These are phyloP conservation scores for Chrysochloris asiatica DNA, from an alignment of 2,113 vertebrate genomes.

Conservation along the genomic window DNA sequence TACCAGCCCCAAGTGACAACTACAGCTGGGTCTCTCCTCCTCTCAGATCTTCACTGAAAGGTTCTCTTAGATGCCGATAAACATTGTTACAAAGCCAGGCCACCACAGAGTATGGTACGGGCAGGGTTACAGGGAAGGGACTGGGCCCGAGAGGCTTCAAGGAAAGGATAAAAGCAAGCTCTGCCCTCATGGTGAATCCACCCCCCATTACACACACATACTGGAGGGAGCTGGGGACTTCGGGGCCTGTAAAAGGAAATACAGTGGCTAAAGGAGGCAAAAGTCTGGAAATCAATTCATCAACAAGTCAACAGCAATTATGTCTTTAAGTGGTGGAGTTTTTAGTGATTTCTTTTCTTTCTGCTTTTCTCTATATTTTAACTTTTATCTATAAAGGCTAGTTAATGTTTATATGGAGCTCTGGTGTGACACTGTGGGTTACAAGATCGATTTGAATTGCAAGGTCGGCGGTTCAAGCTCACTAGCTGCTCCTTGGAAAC, in stretches of 20 bases:
- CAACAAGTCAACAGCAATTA: background rate
- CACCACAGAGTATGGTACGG: background rate
- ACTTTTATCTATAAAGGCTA: background rate
- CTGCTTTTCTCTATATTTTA: background rate
- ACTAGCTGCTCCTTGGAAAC: too few relatives aligned
- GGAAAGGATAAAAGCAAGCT: background rate
- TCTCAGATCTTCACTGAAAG: background rate
- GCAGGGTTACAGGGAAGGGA: background rate
- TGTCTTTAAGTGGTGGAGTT: background rate
- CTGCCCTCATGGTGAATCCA: too few relatives aligned
- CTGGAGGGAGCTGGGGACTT: background rate
- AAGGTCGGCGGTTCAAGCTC: too few relatives aligned
- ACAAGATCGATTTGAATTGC: too few relatives aligned
- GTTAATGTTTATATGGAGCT: too few relatives aligned
- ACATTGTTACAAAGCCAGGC: background rate
- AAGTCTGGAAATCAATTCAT: background rate
- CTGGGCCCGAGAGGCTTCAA: background rate
- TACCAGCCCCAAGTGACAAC: background rate
- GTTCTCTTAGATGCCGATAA: background rate
- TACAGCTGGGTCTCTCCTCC: background rate
- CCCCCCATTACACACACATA: background rate
- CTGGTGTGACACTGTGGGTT: too few relatives aligned
- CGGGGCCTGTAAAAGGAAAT: background rate
- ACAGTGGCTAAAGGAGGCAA: background rate
- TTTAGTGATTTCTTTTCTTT: conserved; percentile 21